Evolutionary conservation across 2,113 vertebrate species (phyloP), one percentile per base, ranked within the genome.

Genomic region (Grammomys dolichurus): DNA sequence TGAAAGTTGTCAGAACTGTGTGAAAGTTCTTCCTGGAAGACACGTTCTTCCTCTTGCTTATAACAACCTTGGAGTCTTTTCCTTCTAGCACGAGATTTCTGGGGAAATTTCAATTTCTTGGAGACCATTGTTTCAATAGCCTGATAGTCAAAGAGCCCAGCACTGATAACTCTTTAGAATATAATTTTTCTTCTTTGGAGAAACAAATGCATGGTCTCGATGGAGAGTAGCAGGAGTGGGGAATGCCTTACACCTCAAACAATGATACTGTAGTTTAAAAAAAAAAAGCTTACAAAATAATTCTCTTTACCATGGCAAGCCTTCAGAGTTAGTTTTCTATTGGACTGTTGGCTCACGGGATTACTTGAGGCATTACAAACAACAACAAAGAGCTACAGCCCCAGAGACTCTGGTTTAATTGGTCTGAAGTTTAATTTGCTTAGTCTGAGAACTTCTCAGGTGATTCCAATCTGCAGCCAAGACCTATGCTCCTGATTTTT

Each of bases 391-490:
- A 46, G 48, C 70, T 14, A 4, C 31, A 40, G 2, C 51, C 54
- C 58, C 46, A 5, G 87, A 72, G 80, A 95, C 56, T 78, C 20
- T 63, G 56, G 65, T 84, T 91, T 94, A 93, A 94, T 78, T 95
- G 82, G 67, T 73, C 40, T 93, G 46, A 91, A 63, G 48, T 58
- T 73, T 86, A 67, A 76, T 46, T 90, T 90, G 54, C 17, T 69
- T 76, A 17, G 46, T 70, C 36, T 56, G 51, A 78, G 82, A 73
- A 43, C 36, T 93, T 56, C 63, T 69, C 16, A 76, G 48, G 48
- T 78, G 69, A 92, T 95, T 90, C 20, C 31, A 96, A 26, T 76
- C 48, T 67, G 28, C 24, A 84, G 73, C 54, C 90, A 93, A 93
- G 28, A 51, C 43, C 88, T 67, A 90, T 92, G 90, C 9, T 43